Base-by-base conservation (phyloP, 2,888 invertebrate species). In the Dicranocentrus wangi region DNA sequence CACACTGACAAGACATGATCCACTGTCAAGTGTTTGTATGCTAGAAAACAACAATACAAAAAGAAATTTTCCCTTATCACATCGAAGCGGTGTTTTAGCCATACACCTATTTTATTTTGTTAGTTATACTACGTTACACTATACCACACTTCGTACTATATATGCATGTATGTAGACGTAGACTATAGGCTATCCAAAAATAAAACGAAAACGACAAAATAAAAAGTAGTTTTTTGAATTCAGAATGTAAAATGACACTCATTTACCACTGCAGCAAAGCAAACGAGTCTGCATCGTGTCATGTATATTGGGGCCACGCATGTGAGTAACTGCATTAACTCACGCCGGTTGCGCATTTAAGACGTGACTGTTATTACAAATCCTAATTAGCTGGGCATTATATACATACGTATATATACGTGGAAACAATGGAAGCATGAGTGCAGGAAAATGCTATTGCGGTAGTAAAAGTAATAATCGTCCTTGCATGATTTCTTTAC, bases 391-490 rank as follows among this genome's bases (percentile, higher is more conserved):
- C 43, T 39, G 43, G 51, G 32, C 51, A 66, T 66, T 66, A 25
- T 61, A 42, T 27, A 61, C 13, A n/a, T n/a, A n/a, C n/a, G n/a
- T n/a, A n/a, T n/a, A 19, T 58, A 47, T 28, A 32, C 5, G 28
- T 15, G 2, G 32, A 76, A 55, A 76, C 66, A 76, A 76, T 58
- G 58, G 55, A 39, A 58, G n/a, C 25, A 53, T 65, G 10, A 42
- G 27, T 53, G 47, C 15, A 47, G 25, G 55, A 13, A 47, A 19
- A 15, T 68, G 19, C 27, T 42, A 32, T 21, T 60, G 51, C 8
- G 58, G 55, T 47, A 68, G 77, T 61, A 77, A 77, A 69, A 69
- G 77, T 75, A 65, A 63, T 70, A 69, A 77, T 69, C 77, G 68
- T 60, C 55, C 42, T 23, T 47, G 53, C 69, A 77, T 77, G 77